phyloP scores from a whole-genome alignment of 2,888 invertebrate species.

The Oithona nana region DNA sequence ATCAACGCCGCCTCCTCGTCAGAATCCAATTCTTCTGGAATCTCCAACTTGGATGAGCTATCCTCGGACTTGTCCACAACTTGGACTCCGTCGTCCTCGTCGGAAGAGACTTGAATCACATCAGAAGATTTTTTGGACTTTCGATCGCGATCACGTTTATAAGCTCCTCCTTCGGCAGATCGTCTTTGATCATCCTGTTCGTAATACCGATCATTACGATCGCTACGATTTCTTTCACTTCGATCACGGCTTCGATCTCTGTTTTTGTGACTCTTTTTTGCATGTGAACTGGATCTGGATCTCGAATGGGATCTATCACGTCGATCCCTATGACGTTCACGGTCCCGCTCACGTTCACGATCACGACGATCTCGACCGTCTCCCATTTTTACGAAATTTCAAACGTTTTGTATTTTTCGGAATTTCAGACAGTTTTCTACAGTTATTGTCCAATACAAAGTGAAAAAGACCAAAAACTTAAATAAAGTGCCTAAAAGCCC shows the following conservation, averaged over 20 bases:
- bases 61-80: background rate
- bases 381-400: background rate
- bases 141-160: slow-evolving; percentile 29
- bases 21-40: slow-evolving; percentile 50
- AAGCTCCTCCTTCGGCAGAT: slow-evolving; percentile 31
- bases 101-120: background rate
- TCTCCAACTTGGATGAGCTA: background rate
- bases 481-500: too few relatives aligned
- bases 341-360: slow-evolving; percentile 17
- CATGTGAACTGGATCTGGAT: background rate
- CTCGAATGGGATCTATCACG: slow-evolving; percentile 11
- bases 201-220: slow-evolving; percentile 18
- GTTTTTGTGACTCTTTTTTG: background rate
- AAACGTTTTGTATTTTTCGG: too few relatives aligned
- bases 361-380: background rate
- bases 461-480: too few relatives aligned
- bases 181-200: slow-evolving; percentile 17
- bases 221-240: slow-evolving; percentile 26
- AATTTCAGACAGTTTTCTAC: too few relatives aligned
- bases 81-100: background rate
- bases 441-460: too few relatives aligned
- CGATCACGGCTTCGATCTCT: slow-evolving; percentile 22
- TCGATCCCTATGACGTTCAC: slow-evolving; percentile 18
- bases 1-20: slow-evolving; percentile 52
- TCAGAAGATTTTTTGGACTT: slow-evolving; percentile 19